phyloP scores from a whole-genome alignment of 92 coral and sea anemone species.

The Porites lobata region DNA sequence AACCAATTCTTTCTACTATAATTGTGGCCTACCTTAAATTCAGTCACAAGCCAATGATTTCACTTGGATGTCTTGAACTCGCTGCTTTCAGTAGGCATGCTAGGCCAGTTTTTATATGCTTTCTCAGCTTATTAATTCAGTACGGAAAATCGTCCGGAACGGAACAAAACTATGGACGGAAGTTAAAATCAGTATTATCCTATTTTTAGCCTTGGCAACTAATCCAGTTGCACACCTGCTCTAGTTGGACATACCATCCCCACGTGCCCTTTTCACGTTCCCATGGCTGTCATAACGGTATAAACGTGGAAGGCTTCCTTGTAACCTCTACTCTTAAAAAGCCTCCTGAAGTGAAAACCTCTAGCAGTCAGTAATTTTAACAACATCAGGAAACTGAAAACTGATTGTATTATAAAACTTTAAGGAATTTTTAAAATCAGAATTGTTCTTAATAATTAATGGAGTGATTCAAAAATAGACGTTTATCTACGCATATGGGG shows the following conservation, averaged over 20 bases:
- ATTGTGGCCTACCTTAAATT: no score
- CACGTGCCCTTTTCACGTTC: background rate
- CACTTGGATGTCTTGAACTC: background rate
- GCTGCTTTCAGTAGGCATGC: background rate
- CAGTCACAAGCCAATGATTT: background rate
- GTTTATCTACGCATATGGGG: background rate
- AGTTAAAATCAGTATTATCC: background rate
- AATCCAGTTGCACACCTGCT: slow-evolving; percentile 5
- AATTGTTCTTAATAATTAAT: no score
- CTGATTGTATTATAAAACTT: background rate
- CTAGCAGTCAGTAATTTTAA: no score
- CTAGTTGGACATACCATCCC: background rate
- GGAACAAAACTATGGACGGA: slow-evolving; percentile 19
- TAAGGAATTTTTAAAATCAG: background rate
- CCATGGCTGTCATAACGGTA: background rate
- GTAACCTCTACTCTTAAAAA: no score
- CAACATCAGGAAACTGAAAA: no score
- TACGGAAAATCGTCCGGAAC: background rate
- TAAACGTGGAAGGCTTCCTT: no score
- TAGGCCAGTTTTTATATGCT: background rate
- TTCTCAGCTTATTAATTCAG: slow-evolving; percentile 2
- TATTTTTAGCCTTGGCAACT: slow-evolving; percentile 6
- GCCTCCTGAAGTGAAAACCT: no score
- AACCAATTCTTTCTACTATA: no score
- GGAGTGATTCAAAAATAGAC: background rate